Evolutionary conservation across 2,797 vertebrate species (phyloP), one percentile per base, ranked within the genome.

Genomic region (Typhlichthys subterraneus): DNA sequence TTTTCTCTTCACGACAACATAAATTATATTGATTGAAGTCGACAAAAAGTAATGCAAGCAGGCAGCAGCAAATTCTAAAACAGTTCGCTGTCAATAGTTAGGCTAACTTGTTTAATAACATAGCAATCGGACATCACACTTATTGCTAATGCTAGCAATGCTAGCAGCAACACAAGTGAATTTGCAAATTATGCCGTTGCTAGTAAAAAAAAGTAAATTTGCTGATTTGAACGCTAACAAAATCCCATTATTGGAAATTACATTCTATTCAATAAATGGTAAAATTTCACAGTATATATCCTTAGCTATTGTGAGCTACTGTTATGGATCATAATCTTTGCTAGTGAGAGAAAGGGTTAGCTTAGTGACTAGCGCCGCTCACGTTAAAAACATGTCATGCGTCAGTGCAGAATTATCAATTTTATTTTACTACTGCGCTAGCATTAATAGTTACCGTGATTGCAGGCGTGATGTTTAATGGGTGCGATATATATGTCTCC

Each of bases 361-460:
- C 19, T 31, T 56, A 58, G 14, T 69, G 55, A 64, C 59, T 60
- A 62, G 73, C 65, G 61, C 33, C 17, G 65, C 45, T 54, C 5
- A 61, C 46, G 64, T 14, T 65, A 72, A 12, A 67, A 15, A 75
- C 57, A 63, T 55, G n/a, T 67, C 60, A 46, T 45, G 55, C 53
- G 67, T 63, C 29, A 33, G n/a, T 6, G 12, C 63, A 45, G 73
- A 8, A 13, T 31, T 77, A 61, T 61, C 60, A 59, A 15, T 65
- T 51, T 52, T 38, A 55, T 10, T 29, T 6, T 1, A 13, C 7
- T 14, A 31, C 38, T 14, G 11, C 31, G n/a, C 17, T 42, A 33
- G 31, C 10, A 5, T 53, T 46, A 2, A 53, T 48, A 45, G 8
- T 87, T 61, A 91, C 90, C 89, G 79, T 83, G 71, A 73, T 74